Evolutionary conservation across 2,888 invertebrate species (phyloP), one percentile per base, ranked within the genome.

Genomic region (Agonopterix alstromeriana): DNA sequence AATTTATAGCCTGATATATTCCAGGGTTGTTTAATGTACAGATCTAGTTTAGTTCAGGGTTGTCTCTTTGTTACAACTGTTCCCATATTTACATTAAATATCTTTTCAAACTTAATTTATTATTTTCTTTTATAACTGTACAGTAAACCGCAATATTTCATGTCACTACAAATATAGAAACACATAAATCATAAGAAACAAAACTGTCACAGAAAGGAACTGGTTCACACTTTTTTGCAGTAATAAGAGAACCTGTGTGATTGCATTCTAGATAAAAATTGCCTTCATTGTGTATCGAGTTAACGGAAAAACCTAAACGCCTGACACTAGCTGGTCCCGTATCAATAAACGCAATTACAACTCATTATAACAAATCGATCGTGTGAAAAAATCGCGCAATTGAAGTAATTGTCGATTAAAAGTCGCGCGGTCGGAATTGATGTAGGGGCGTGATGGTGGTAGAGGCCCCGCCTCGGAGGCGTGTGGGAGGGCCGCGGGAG

Each of bases 271-370:
- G 11, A 43, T n/a, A 35, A 27, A 35, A 66, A 67, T 58, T 43
- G 57, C 61, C 27, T 58, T 55, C 60, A 58, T 64, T 57, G 56
- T 53, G 56, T 50, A 43, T 8, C 44, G 35, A 51, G 45, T 56
- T 54, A 54, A 53, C 51, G 57, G 58, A 53, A 59, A 59, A 55
- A 57, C 54, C 54, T 60, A 60, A 63, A 27, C 27, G 27, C 5
- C 27, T 27, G 27, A 27, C 27, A 27, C 27, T 27, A 27, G 27
- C 27, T 27, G 27, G 10, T 62, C 58, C 51, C 57, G 65, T 77
- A 81, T 84, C 79, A 76, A 82, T 82, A 76, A 80, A 75, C 64
- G 71, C 77, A 81, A 84, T 85, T 83, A 83, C 70, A 63, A 51
- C 73, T 80, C 81, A 82, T 83, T 82, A 81, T 67, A 70, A 67